A percentile compares a stretch with the other conserved stretches of the same genome.
phyloP scores from a whole-genome alignment of 2,113 vertebrate species.

The Gopherus flavomarginatus region DNA sequence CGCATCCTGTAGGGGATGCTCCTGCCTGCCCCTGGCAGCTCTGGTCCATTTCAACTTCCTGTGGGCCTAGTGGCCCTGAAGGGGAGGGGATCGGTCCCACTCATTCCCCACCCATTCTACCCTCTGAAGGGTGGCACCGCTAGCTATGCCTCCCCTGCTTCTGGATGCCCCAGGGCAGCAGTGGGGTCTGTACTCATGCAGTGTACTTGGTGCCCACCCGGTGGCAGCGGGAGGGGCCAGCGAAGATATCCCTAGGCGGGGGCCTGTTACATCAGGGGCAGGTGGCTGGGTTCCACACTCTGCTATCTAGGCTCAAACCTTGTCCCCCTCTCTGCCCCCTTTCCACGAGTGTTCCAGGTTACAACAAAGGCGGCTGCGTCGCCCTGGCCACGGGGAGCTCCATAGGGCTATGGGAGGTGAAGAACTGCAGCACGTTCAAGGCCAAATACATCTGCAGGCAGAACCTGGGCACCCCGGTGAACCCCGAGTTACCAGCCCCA shows the following conservation, averaged over 20 bases:
- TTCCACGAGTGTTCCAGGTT: conserved; percentile 75
- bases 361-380: conserved; percentile 87
- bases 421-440: conserved; percentile 83
- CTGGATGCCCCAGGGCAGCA: neutral
- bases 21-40: neutral
- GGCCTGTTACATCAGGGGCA: too few relatives aligned
- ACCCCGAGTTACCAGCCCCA: conserved; percentile 82
- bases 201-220: neutral
- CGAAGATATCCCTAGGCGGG: neutral
- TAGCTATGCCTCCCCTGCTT: neutral
- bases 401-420: conserved; percentile 94
- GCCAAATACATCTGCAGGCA: conserved; percentile 96
- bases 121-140: neutral
- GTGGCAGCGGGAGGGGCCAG: neutral
- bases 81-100: neutral
- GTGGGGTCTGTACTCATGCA: neutral
- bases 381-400: conserved; percentile 89
- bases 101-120: neutral
- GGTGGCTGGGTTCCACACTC: neutral
- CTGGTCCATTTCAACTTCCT: neutral
- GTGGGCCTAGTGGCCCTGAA: neutral
- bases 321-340: conserved; percentile 19
- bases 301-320: neutral
- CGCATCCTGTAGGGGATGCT: neutral
- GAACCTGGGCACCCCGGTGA: conserved; percentile 86